phyloP scores from a whole-genome alignment of 2,113 vertebrate genomes.

The Sclerurus mexicanus region DNA sequence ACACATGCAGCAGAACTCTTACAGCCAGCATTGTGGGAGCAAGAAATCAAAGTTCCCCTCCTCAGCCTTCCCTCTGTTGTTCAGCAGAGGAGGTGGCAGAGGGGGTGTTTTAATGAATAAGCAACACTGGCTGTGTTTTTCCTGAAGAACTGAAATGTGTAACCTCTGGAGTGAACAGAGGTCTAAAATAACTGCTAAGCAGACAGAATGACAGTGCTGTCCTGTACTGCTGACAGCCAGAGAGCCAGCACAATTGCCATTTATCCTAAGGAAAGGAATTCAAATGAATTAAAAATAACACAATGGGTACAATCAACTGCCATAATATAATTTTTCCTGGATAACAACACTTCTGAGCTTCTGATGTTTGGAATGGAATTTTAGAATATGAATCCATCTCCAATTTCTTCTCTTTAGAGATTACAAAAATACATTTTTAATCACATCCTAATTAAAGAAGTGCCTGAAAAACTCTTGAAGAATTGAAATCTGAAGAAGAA shows the following conservation, averaged over 20 bases:
- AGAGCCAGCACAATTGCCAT: neutral
- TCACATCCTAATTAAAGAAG: conserved; percentile 15
- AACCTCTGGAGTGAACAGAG: neutral
- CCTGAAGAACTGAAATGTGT: neutral
- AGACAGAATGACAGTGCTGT: neutral
- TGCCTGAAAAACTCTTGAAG: neutral
- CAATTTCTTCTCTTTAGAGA: neutral
- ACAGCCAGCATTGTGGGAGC: neutral
- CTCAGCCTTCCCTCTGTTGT: neutral
- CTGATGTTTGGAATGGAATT: neutral
- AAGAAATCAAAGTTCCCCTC: neutral
- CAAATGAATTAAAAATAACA: neutral
- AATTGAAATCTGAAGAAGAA: neutral
- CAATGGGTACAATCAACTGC: neutral
- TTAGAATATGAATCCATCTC: neutral
- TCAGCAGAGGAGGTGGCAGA: neutral
- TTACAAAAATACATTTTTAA: conserved; percentile 34
- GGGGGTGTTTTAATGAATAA: neutral
- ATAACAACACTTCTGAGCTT: neutral
- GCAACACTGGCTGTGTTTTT: neutral
- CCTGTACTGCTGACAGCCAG: neutral
- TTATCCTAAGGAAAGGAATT: neutral
- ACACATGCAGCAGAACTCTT: rapidly evolving
- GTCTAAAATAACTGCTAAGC: neutral
- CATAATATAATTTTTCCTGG: neutral